Conservation (phyloP, 2,888 invertebrate species). For the Hesperia comma region DNA sequence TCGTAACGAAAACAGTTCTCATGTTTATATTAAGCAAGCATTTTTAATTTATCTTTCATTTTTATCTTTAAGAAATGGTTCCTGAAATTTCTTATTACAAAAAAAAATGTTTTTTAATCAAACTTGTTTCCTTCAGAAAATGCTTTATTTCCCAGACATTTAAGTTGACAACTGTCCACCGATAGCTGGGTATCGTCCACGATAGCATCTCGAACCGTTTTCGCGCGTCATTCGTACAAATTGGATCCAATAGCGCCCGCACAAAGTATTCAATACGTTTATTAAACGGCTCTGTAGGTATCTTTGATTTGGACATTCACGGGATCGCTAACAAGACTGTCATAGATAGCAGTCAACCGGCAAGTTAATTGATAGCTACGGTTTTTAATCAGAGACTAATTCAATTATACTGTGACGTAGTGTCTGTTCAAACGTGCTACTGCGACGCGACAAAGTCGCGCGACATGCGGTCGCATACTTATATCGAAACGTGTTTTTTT, state of each 20-base stretch:
- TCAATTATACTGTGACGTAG: constrained; percentile 10
- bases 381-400: constrained; percentile 22
- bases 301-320: constrained; percentile 15
- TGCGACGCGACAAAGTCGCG: no score
- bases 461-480: no score
- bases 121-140: neutral
- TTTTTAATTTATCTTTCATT: no score
- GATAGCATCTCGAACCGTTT: constrained; percentile 40
- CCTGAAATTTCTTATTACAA: no score
- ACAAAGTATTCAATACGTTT: constrained; percentile 30
- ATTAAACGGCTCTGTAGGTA: constrained; percentile 29
- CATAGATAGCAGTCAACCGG: constrained; percentile 19
- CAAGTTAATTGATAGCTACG: constrained; percentile 16
- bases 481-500: no score
- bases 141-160: constrained; percentile 39
- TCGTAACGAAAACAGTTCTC: no score
- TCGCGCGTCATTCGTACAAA: constrained; percentile 59
- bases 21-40: no score
- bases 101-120: neutral
- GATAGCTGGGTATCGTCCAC: constrained; percentile 37
- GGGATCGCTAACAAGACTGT: constrained; percentile 23
- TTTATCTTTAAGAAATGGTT: no score
- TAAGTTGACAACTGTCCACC: constrained; percentile 48
- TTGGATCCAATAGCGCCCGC: constrained; percentile 48
- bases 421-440: no score